A percentile compares a stretch with the other conserved stretches of the same genome.
Evolutionary conservation across 2,888 invertebrate species (phyloP).

Genomic region (Drosophila acutilabella): DNA sequence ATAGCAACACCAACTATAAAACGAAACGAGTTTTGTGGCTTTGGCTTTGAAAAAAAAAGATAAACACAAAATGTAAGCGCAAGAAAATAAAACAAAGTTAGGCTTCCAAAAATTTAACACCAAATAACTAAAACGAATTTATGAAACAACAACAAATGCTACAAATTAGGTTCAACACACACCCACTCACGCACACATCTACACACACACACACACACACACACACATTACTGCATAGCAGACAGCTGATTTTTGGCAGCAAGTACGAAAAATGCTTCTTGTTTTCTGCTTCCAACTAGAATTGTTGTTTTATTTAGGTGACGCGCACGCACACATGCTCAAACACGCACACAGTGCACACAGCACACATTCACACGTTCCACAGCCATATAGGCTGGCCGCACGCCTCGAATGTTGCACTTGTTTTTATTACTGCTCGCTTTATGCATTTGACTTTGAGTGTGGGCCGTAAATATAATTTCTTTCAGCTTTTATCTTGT

Average conservation of each 20-base stretch:
- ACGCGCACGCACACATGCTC: slow-evolving; percentile 46
- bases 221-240: slow-evolving; percentile 9
- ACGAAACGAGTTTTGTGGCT: slow-evolving; percentile 69
- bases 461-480: slow-evolving; percentile 7
- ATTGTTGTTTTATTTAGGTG: slow-evolving; percentile 67
- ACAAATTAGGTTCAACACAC: slow-evolving; percentile 23
- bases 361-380: slow-evolving; percentile 13
- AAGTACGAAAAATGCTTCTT: slow-evolving; percentile 48
- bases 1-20: slow-evolving; percentile 20
- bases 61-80: slow-evolving; percentile 59
- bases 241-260: slow-evolving; percentile 72
- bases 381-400: slow-evolving; percentile 33
- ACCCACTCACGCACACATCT: slow-evolving; percentile 11
- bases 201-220: slow-evolving; percentile 19
- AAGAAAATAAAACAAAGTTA: slow-evolving; percentile 44
- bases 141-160: slow-evolving; percentile 25
- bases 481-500: slow-evolving; percentile 19
- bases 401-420: slow-evolving; percentile 65
- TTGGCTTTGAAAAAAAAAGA: slow-evolving; percentile 63
- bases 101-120: slow-evolving; percentile 49
- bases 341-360: slow-evolving; percentile 29
- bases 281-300: slow-evolving; percentile 53
- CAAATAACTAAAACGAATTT: slow-evolving; percentile 36
- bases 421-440: slow-evolving; percentile 61
- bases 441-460: slow-evolving; percentile 27